phyloP scores from a whole-genome alignment of 2,113 vertebrate genomes.

The Saccopteryx leptura region DNA sequence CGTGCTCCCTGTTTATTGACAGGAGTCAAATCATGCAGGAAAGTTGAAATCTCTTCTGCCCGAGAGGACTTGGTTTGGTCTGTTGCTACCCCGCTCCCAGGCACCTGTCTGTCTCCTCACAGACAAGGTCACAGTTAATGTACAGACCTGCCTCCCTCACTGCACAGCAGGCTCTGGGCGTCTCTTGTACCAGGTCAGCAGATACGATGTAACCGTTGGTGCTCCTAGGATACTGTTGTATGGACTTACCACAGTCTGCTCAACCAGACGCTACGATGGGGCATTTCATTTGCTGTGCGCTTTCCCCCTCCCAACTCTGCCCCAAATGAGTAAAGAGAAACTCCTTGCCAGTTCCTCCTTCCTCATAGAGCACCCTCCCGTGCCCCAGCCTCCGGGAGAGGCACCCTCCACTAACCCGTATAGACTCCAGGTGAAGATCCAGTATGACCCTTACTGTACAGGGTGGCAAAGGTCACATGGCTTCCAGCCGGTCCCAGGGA shows the following conservation, averaged over 20 bases:
- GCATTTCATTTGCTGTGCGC: background rate
- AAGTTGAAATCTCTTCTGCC: background rate
- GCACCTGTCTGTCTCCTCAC: background rate
- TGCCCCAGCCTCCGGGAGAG: background rate
- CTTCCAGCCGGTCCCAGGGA: background rate
- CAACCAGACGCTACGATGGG: background rate
- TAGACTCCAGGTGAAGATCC: background rate
- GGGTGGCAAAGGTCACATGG: background rate
- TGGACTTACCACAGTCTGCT: background rate
- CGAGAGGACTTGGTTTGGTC: background rate
- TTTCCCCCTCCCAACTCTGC: background rate
- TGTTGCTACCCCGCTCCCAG: accelerated
- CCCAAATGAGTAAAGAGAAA: background rate
- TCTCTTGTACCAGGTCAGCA: background rate
- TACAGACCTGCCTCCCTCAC: background rate
- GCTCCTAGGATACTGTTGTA: background rate
- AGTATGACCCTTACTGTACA: background rate
- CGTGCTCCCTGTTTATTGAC: background rate
- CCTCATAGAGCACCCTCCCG: background rate
- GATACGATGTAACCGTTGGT: accelerated
- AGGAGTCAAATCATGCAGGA: background rate
- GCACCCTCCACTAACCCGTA: accelerated
- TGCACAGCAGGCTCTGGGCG: background rate
- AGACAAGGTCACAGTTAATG: accelerated
- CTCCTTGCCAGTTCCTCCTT: background rate